Base-by-base conservation (phyloP, 2,888 invertebrate genomes). In the Nysson spinosus region DNA sequence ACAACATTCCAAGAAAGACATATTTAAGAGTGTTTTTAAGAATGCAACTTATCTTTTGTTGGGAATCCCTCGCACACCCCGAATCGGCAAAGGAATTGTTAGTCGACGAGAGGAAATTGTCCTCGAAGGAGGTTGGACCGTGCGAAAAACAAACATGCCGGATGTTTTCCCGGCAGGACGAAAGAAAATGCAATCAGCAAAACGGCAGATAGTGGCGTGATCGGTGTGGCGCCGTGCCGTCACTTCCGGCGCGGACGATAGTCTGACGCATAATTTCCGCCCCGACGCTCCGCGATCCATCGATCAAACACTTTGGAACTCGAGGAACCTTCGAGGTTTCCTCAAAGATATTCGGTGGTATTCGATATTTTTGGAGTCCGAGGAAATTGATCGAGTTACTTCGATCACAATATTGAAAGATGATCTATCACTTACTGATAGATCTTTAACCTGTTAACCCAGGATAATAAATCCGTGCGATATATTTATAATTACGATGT, bases 181-280 rank as follows among this genome's bases (percentile, higher is more conserved):
- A 56, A 63, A 72, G 72, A 75, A 78, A 82, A 78, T 75, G 74
- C 74, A 80, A 81, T 81, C 75, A 76, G 72, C 79, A 62, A 81
- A 73, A 80, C 77, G 74, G 72, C 72, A 85, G 86, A 85, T 86
- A 84, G 79, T 84, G 62, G 84, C 84, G 82, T 83, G 85, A 84
- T 83, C 78, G 77, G 71, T 57, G 70, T 73, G 72, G 81, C 76
- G 75, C 75, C 76, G 75, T 77, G 78, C 77, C 80, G 82, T 81
- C 79, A 80, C 82, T 85, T 85, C 80, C 81, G 81, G 72, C 77
- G 78, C 78, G 77, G 69, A 80, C 74, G 85, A 86, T 83, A 82
- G 84, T 80, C 85, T 84, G 87, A 87, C 86, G 86, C 85, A 85
- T 86, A 87, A 87, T 87, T 87, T 87, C 87, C 87, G 85, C 81